Base-by-base conservation (phyloP, 2,797 vertebrate species). In the Leptatherina wallacei region DNA sequence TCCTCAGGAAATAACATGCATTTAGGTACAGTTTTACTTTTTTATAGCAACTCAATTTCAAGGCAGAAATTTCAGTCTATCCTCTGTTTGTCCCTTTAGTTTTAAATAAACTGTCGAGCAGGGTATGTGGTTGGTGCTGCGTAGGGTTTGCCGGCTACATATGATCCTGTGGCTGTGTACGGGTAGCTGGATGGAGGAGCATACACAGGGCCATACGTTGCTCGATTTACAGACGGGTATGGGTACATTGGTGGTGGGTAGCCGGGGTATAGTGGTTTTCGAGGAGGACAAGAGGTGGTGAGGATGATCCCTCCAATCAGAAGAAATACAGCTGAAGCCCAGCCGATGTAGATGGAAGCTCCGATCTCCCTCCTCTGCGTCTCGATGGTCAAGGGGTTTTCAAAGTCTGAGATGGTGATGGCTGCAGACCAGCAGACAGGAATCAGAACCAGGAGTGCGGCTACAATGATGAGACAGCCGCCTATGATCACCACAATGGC, bases 311-410 rank as follows among this genome's bases (percentile, higher is more conserved):
- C 93, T 2, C 92, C 93, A 0, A 93, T 18, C 60, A 94, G 82
- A 7, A 94, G 93, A 4, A 93, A 0, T 0, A 42, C 65, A 8
- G 88, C 6, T 0, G 92, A 61, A 6, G 6, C 85, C 93, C 93
- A 94, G 58, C 93, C 93, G 12, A 93, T 87, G 81, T 91, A 94
- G 73, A 94, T 91, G 18, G 91, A 32, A 0, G 91, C 82, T 22
- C 93, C 93, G 0, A 94, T 9, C 33, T 94, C 93, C 57, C 93
- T 90, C 73, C 14, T 87, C 83, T 92, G 91, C 0, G 89, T 84
- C 1, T 72, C 38, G 0, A 88, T 9, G 6, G 80, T 86, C 52
- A 89, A 1, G 0, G 83, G 61, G 85, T 58, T 93, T 42, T 49
- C 3, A 38, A 78, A 94, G 71, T 94, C 93, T 0, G 84, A 32